These are phyloP conservation scores for Plemyria rubiginata DNA, from an alignment of 2,888 invertebrate species.

Conservation along the genomic window DNA sequence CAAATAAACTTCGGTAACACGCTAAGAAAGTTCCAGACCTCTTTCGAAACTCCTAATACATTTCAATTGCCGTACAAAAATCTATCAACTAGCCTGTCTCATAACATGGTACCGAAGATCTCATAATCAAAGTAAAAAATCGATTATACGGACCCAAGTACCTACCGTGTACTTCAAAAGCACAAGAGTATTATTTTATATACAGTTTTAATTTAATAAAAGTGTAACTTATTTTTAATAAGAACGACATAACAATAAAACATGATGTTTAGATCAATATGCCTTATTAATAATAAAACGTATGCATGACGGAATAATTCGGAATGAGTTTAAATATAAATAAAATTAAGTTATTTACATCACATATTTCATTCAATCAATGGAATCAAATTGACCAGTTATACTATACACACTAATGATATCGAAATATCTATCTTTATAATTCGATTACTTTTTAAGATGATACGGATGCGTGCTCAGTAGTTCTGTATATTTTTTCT, in stretches of 20 bases:
- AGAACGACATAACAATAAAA: conserved; percentile 52
- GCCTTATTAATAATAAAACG: conserved; percentile 47
- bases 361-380: conserved; percentile 36
- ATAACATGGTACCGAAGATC: conserved; percentile 41
- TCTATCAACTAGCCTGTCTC: conserved; percentile 16
- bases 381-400: conserved; percentile 41
- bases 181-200: conserved; percentile 54
- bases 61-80: conserved; percentile 24
- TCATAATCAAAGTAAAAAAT: conserved; percentile 21
- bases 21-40: conserved; percentile 39
- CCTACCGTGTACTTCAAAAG: conserved; percentile 26
- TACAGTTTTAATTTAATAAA: conserved; percentile 34
- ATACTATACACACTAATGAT: conserved; percentile 28
- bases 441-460: conserved; percentile 20
- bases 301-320: conserved; percentile 52
- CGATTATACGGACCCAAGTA: conserved; percentile 2
- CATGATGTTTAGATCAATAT: conserved; percentile 37
- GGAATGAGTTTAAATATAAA: conserved; percentile 42
- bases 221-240: conserved; percentile 15
- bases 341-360: conserved; percentile 39
- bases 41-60: conserved; percentile 2
- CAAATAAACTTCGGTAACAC: conserved; percentile 48
- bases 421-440: conserved; percentile 7
- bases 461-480: background rate
- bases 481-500: background rate